Conservation (phyloP, 2,113 vertebrate genomes). For the Saguinus imperator region DNA sequence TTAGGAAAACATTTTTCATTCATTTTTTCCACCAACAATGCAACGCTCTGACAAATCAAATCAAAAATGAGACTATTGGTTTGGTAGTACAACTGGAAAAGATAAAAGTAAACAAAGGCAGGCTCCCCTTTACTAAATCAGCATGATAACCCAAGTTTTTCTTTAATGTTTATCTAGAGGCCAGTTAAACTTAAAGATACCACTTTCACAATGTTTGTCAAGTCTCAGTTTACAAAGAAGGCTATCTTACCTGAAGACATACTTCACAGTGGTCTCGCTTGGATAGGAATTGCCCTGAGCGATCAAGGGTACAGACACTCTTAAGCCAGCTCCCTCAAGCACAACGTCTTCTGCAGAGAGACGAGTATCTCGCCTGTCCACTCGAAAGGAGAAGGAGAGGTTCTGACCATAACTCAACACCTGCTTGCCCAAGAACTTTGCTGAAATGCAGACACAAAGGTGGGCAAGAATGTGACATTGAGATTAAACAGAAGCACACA, state of each 20-base stretch:
- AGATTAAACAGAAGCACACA: neutral
- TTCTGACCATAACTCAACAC: slow-evolving; percentile 96
- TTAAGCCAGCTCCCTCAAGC: slow-evolving; percentile 91
- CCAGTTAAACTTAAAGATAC: neutral
- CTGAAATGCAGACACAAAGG: slow-evolving; percentile 82
- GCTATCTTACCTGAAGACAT: slow-evolving; percentile 91
- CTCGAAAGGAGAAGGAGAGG: slow-evolving; percentile 92
- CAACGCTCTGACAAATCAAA: neutral
- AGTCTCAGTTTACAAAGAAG: accelerated
- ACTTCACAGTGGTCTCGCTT: slow-evolving; percentile 89
- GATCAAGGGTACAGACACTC: slow-evolving; percentile 93
- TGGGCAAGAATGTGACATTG: neutral
- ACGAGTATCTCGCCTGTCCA: slow-evolving; percentile 92
- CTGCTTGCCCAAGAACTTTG: slow-evolving; percentile 94
- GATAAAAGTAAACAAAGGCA: neutral
- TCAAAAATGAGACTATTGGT: neutral
- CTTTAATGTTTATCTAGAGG: neutral
- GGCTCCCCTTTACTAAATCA: neutral
- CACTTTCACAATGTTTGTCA: neutral
- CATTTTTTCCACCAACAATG: neutral
- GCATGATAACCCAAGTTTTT: neutral
- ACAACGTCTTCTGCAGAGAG: slow-evolving; percentile 97
- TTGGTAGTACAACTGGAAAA: neutral
- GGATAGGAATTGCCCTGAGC: slow-evolving; percentile 98
- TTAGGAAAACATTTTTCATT: neutral